Evolutionary conservation across 2,888 invertebrate genomes (phyloP), one percentile per base, ranked within the genome.

Genomic region (Stenolophus ochropezus): DNA sequence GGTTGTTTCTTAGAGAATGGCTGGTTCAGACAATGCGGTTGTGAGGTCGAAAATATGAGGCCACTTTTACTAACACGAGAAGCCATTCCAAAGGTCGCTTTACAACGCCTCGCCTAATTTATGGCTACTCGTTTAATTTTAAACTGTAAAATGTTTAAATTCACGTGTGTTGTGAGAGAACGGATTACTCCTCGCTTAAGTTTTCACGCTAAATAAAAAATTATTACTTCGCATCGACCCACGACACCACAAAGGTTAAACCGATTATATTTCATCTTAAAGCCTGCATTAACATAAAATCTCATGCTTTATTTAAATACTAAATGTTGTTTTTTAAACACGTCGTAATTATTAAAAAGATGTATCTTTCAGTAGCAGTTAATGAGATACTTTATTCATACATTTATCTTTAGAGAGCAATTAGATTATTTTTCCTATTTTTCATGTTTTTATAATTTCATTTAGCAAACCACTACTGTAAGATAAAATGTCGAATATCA

Each of bases 121-220:
- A 76, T 76, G 27, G n/a, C 53, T 42, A 76, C 53, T 76, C 76
- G 76, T 76, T 76, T 76, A 56, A 76, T 76, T 76, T 56, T 33
- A 76, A 73, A 73, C 56, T 76, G 56, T 53, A 33, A 49, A 75
- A 53, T 51, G 53, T 75, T 53, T 76, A 76, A 27, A 76, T 27
- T 33, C 53, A 14, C 56, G 76, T 33, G 76, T 76, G 53, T 27
- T 74, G 25, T 49, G 74, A 53, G 73, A 49, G 49, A 18, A 69
- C 16, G 65, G 65, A 69, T 69, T 69, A 69, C 11, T 16, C 18
- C 27, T 16, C 33, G 33, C 65, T 69, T 33, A 69, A 33, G 65
- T 69, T 69, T 69, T 69, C 65, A 33, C 33, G 18, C 65, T 69
- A 69, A 69, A 69, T 69, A 69, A 69, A 69, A 58, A 69, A 69